Evolutionary conservation across 1,140 invertebrate species (phyloP), one percentile per base, ranked within the genome.

Genomic region (Bathynomus jamesi): DNA sequence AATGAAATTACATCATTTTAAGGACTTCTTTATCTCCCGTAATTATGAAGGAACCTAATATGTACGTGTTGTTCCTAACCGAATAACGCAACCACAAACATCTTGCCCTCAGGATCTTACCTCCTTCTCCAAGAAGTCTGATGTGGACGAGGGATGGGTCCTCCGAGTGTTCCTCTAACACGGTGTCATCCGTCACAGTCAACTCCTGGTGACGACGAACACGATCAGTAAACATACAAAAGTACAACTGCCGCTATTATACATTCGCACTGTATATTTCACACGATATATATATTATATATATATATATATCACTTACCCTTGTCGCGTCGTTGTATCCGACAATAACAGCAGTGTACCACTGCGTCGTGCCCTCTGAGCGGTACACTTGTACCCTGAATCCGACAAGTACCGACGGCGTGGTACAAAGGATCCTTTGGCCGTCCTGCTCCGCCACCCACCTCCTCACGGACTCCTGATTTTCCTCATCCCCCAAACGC

Each of bases 291-390:
- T n/a, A n/a, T n/a, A n/a, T n/a, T n/a, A n/a, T n/a, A n/a, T n/a
- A n/a, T n/a, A n/a, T n/a, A n/a, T n/a, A n/a, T n/a, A n/a, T n/a
- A n/a, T n/a, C n/a, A 72, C 79, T 78, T 83, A 93, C 92, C 84
- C 90, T 89, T 61, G 90, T 91, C 74, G 88, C 86, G 79, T 92
- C 89, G 82, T 93, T 93, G 83, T 92, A 91, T 60, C 90, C 90
- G 70, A 92, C 89, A 78, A 93, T 93, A 79, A 93, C 91, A 60
- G 91, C 91, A 2, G 91, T 94, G 83, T 93, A 94, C 91, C 91
- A 94, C 83, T 94, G 92, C 0, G 91, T 93, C 30, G 92, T 92
- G 25, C 92, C 92, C 79, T 92, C 90, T 7, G 88, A 88, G 21
- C 92, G 84, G 82, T 94, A 94, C 67, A 93, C 91, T 81, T 93